Evolutionary conservation across 2,888 invertebrate species (phyloP), one percentile per base, ranked within the genome.

Genomic region (Yponomeuta plumbellus): DNA sequence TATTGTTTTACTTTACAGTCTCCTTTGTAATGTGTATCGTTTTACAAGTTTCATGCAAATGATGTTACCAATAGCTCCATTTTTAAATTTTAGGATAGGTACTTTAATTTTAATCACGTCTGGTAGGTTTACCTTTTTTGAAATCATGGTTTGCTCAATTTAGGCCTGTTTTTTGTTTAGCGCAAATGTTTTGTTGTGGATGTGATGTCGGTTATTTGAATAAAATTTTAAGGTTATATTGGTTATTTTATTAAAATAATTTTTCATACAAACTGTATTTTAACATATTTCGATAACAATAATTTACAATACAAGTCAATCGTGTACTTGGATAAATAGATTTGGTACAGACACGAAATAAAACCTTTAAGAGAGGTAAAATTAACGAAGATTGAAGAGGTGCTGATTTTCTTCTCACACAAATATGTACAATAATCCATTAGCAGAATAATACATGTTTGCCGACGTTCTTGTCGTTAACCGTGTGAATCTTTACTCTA

Each of bases 171-270:
- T 34, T 52, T 52, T 52, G 44, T 52, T 13, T 52, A 52, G 44
- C 44, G 17, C 2, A 52, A 52, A 52, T 52, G 17, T 52, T 13
- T 52, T 52, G 44, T 17, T 44, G 13, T 52, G 44, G 17, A 13
- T 17, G 44, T 1, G 8, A 34, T 34, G 3, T 34, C 44, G 44
- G 44, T 52, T 13, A 17, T 21, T 57, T 57, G 65, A 64, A 64
- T 52, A 64, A 64, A 64, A 64, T 21, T 8, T 64, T 40, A 20
- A 58, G 10, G 21, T 21, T 64, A 20, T 21, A 17, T 64, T 64
- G 21, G 22, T 44, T 20, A 39, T 64, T 64, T 64, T 63, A 39
- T n/a, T 21, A 39, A 39, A 63, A 39, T 63, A 39, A 11, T n/a
- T 44, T 44, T 63, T 52, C 17, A 52, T 52, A 52, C 17, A 52